phyloP scores from a whole-genome alignment of 2,113 vertebrate genomes.

The Corythornis cristatus region DNA sequence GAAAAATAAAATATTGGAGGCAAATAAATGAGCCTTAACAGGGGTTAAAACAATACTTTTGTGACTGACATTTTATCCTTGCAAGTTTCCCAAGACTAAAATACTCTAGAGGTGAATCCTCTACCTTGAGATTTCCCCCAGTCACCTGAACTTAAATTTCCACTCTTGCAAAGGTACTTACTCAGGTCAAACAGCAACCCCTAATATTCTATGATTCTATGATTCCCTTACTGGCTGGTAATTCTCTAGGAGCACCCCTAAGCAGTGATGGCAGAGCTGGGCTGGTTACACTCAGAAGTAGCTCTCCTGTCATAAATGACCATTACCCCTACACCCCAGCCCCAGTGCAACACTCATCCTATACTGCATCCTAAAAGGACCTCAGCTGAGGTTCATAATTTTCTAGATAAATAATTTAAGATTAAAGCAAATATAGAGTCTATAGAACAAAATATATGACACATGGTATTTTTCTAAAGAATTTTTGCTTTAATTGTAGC shows the following conservation, averaged over 20 bases:
- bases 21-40: conserved; percentile 11
- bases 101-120: neutral
- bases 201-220: too few relatives aligned
- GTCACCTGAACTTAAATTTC: neutral
- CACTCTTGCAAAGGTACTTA: neutral
- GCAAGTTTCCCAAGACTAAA: conserved; percentile 19
- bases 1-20: conserved; percentile 32
- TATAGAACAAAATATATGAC: neutral
- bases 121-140: neutral
- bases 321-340: neutral
- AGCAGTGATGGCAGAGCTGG: neutral
- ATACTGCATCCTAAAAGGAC: neutral
- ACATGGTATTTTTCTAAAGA: neutral
- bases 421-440: neutral
- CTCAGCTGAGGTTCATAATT: neutral
- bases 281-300: neutral
- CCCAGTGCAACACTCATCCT: neutral
- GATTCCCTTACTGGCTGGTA: neutral
- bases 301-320: rapidly evolving
- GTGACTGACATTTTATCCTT: conserved; percentile 52
- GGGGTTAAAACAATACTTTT: neutral
- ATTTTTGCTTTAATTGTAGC: neutral
- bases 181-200: neutral
- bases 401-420: neutral
- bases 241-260: too few relatives aligned